These are phyloP conservation scores for Psittacula cyanocephala DNA, from an alignment of 2,113 vertebrate species.

Conservation along the genomic window DNA sequence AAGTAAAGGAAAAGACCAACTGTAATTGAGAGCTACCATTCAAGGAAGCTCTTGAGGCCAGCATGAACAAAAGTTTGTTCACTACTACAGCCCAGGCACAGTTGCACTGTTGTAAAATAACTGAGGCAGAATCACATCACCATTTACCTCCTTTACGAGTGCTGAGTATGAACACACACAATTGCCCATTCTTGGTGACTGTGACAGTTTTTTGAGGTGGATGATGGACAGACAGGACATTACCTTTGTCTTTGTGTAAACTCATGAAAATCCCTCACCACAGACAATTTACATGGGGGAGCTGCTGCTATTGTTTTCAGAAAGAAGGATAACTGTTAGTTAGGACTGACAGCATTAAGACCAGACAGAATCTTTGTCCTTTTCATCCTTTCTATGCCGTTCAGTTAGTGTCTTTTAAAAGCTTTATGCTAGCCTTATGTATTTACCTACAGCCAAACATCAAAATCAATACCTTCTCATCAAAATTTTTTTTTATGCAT, in stretches of 20 bases:
- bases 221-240: neutral
- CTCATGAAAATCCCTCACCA: neutral
- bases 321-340: neutral
- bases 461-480: conserved; percentile 24
- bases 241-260: neutral
- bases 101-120: neutral
- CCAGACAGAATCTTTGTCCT: neutral
- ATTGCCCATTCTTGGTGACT: neutral
- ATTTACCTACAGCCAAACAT: neutral
- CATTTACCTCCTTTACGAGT: neutral
- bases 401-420: neutral
- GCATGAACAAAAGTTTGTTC: neutral
- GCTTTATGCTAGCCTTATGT: neutral
- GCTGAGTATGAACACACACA: too few species aligned
- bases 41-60: neutral
- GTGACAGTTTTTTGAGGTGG: neutral
- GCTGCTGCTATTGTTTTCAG: neutral
- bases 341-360: neutral
- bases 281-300: neutral
- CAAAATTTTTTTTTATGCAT: neutral
- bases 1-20: neutral
- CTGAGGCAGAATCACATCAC: neutral
- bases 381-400: neutral
- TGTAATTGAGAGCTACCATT: neutral
- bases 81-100: neutral